Percentiles rank a stretch among this genome's conserved stretches.
phyloP scores from a whole-genome alignment of 2,113 vertebrate genomes.

The Taurulus bubalis region DNA sequence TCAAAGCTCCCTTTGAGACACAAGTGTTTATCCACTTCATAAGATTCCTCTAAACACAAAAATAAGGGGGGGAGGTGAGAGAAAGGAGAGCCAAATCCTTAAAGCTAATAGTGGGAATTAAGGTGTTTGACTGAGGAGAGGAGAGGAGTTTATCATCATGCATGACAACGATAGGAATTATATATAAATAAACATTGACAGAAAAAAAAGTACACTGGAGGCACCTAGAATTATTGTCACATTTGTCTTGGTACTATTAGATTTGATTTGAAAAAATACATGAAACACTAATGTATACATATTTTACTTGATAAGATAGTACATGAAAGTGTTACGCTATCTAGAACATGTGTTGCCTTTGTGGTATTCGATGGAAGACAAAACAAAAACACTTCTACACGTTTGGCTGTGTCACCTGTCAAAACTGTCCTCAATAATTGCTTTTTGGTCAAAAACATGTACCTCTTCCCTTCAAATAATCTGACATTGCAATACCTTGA shows the following conservation, averaged over 20 bases:
- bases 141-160: constrained; percentile 33
- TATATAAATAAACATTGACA: neutral
- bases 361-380: constrained; percentile 1
- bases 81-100: constrained; percentile 83
- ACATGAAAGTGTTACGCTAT: neutral
- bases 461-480: neutral
- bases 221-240: neutral
- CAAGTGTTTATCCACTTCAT: constrained; percentile 50
- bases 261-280: constrained; percentile 24
- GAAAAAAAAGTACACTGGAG: neutral
- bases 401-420: constrained; percentile 1
- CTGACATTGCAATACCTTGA: neutral
- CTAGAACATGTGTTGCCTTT: constrained; percentile 14
- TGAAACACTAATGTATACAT: neutral
- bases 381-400: constrained; percentile 11
- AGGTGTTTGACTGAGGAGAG: constrained; percentile 4
- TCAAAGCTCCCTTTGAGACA: constrained; percentile 56
- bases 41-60: constrained; percentile 56
- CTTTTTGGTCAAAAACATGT: neutral
- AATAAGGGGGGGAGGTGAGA: constrained; percentile 59
- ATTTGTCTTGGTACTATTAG: neutral
- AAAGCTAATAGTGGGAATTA: constrained; percentile 84
- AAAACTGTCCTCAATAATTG: neutral
- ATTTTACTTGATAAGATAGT: neutral
- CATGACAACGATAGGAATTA: neutral